These are phyloP conservation scores for Triops cancriformis DNA, from an alignment of 1,140 invertebrate species.

Conservation along the genomic window DNA sequence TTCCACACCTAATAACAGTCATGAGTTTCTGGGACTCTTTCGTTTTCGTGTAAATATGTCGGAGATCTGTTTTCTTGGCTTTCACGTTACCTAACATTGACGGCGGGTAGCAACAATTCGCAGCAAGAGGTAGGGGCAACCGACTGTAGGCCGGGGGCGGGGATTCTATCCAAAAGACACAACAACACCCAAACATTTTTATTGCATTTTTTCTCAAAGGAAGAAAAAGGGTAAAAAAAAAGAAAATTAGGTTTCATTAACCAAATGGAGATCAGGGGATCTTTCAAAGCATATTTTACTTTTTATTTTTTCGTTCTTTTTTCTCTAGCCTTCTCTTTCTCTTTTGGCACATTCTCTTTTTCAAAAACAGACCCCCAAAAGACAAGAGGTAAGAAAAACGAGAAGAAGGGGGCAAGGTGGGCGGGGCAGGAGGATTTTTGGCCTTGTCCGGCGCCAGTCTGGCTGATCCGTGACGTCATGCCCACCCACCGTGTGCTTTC, in stretches of 20 bases:
- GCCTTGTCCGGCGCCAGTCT: conserved; percentile 11
- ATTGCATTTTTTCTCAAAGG: no score
- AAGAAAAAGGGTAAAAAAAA: background rate
- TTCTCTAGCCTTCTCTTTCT: no score
- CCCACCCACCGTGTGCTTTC: conserved; percentile 7
- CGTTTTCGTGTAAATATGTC: background rate
- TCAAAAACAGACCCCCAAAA: background rate
- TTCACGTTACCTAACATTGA: background rate
- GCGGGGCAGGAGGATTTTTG: conserved; percentile 12
- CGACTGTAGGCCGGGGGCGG: conserved; percentile 2
- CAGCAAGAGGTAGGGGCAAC: background rate
- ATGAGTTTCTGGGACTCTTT: background rate
- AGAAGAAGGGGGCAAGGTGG: background rate
- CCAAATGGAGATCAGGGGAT: background rate
- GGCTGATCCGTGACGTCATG: conserved; percentile 12
- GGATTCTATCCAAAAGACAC: background rate
- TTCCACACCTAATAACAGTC: conserved; percentile 13
- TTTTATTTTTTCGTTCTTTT: no score
- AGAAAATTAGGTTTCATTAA: background rate
- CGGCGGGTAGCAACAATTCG: conserved; percentile 3
- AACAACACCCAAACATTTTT: no score
- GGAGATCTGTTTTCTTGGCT: background rate
- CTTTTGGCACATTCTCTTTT: no score
- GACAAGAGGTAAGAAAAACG: background rate
- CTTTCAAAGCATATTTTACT: no score